A percentile compares a stretch with the other conserved stretches of the same genome.
Evolutionary conservation across 2,888 invertebrate genomes (phyloP).

Genomic region (Tinea trinotella): DNA sequence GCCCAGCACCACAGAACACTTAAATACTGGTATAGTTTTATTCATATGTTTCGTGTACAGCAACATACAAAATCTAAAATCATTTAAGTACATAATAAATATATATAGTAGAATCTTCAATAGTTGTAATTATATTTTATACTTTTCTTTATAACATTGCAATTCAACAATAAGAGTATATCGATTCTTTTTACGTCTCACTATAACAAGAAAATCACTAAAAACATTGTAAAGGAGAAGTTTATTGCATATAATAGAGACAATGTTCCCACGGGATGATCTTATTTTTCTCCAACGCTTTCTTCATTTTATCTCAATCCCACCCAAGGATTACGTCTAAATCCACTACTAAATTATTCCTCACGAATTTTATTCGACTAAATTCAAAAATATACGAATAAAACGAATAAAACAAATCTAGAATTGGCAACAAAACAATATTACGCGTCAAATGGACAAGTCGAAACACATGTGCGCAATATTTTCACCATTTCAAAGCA

Average conservation of each 20-base stretch:
- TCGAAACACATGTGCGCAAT: constrained; percentile 13
- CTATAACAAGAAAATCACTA: not conserved
- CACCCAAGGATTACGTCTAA: constrained; percentile 2
- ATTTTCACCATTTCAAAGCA: constrained; percentile 13
- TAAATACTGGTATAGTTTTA: too few species aligned
- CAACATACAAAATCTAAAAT: too few species aligned
- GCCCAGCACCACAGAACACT: too few species aligned
- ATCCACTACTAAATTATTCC: constrained; percentile 1
- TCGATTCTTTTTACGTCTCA: not conserved
- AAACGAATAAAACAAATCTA: not conserved
- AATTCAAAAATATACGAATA: not conserved
- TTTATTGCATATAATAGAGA: not conserved
- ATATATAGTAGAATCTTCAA: too few species aligned
- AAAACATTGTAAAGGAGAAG: not conserved
- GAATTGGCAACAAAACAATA: constrained; percentile 10
- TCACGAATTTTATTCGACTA: constrained; percentile 4
- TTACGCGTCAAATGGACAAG: constrained; percentile 4
- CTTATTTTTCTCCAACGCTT: constrained; percentile 5
- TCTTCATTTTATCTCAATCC: constrained; percentile 9
- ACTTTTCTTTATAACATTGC: not conserved
- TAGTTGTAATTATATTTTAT: too few species aligned
- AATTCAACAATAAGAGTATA: not conserved
- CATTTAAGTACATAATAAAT: too few species aligned
- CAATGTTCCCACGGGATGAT: not conserved
- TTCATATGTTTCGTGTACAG: too few species aligned